Base-by-base conservation (phyloP, 2,113 vertebrate species). In the Empidonax traillii region DNA sequence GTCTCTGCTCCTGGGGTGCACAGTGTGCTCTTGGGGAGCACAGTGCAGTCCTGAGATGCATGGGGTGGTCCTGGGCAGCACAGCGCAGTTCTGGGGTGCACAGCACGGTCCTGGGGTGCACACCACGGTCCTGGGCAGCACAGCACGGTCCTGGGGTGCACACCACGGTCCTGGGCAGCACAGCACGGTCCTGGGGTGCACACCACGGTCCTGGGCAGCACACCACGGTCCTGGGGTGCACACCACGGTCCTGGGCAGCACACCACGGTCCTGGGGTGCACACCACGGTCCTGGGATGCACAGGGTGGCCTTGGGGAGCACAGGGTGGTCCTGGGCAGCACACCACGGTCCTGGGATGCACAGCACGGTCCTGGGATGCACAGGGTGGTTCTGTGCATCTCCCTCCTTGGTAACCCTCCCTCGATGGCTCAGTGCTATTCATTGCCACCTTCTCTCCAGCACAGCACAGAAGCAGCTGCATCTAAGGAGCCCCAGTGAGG, bases 361-460 rank as follows among this genome's bases (percentile, higher is more conserved):
- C 46, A 47, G 20, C 46, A 47, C 21, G 16, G 37, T 17, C 27
- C 59, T 8, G 5, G 28, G 28, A 24, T 49, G 47, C 59, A 1
- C 8, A 12, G 47, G 23, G 47, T 49, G 23, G 47, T 49, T 12
- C 23, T 63, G 39, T 41, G 39, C 39, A 41, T 41, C 23, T 33
- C 14, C 1, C 35, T 53, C n/a, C 46, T 41, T 9, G 22, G 46
- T 7, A 3, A 33, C 20, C 18, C 21, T 72, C 31, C 46, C 30
- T 5, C 2, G 0, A 1, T n/a, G 73, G 25, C 56, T 41, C 35
- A 1, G 63, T 79, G 78, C 37, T 33, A 18, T 23, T 51, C 15
- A 0, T 21, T 46, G 33, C 49, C 55, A 20, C 12, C 33, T 77
- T 14, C 59, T 62, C 30, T 46, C 22, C 37, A 30, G 65, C 49